A percentile compares a stretch with the other conserved stretches of the same genome.
Evolutionary conservation across 2,797 vertebrate species (phyloP).

Genomic region (Crenuchus spilurus): DNA sequence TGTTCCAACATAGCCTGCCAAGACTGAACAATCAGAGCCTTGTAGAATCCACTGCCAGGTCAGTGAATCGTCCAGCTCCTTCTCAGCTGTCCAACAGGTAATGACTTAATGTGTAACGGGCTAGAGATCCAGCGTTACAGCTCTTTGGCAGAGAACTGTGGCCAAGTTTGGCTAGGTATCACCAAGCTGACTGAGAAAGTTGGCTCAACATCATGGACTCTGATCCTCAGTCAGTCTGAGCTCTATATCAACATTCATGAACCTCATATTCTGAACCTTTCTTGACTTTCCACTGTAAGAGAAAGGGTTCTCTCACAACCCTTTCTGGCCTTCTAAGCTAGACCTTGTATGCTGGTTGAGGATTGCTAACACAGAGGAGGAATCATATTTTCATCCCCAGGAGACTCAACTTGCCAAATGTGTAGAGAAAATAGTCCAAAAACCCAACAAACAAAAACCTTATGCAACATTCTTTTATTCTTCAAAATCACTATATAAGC

Average conservation of each 20-base stretch:
- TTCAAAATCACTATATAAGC: constrained; percentile 33
- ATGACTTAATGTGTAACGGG: constrained; percentile 14
- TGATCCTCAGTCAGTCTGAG: background rate
- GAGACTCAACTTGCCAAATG: background rate
- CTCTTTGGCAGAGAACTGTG: background rate
- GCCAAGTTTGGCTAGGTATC: background rate
- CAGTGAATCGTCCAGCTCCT: constrained; percentile 16
- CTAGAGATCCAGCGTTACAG: constrained; percentile 1
- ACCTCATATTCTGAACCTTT: background rate
- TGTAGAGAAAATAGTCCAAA: constrained; percentile 20
- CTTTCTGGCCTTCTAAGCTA: background rate
- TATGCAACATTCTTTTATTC: background rate
- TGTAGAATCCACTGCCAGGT: constrained; percentile 26
- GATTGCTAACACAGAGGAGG: background rate
- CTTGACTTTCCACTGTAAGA: background rate
- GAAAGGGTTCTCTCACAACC: background rate
- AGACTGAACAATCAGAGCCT: constrained; percentile 36
- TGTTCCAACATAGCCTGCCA: constrained; percentile 27
- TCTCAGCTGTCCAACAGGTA: constrained; percentile 23
- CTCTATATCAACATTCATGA: constrained; percentile 6
- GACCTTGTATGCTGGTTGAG: background rate
- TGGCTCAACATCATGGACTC: background rate
- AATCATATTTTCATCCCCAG: background rate
- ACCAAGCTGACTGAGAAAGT: background rate
- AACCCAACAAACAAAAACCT: constrained; percentile 28